A percentile compares a stretch with the other conserved stretches of the same genome.
phyloP scores from a whole-genome alignment of 2,113 vertebrate species.

The Colaptes auratus region DNA sequence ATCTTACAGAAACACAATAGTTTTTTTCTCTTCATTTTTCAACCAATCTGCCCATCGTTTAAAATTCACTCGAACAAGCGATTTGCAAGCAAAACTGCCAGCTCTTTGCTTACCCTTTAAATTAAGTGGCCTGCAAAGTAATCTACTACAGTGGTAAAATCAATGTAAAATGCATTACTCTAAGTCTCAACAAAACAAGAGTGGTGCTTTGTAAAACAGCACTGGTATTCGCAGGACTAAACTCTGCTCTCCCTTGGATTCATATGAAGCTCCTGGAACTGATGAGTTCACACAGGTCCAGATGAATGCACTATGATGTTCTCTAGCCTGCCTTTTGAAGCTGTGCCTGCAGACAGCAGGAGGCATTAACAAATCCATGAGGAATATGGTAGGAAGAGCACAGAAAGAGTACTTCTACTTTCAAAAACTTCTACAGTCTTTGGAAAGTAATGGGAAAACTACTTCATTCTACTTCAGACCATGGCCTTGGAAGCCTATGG shows the following conservation, averaged over 20 bases:
- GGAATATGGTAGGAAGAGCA: background rate
- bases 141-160: slow-evolving; percentile 63
- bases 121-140: slow-evolving; percentile 55
- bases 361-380: background rate
- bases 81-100: slow-evolving; percentile 53
- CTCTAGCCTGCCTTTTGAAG: background rate
- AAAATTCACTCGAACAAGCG: slow-evolving; percentile 21
- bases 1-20: background rate
- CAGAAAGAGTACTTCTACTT: background rate
- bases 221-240: background rate
- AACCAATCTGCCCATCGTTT: background rate
- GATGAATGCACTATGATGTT: background rate
- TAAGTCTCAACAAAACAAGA: slow-evolving; percentile 34
- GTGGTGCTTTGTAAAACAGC: background rate
- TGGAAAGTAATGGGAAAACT: background rate
- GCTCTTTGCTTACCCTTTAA: slow-evolving; percentile 64
- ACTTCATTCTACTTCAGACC: background rate
- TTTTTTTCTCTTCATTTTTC: background rate
- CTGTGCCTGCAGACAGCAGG: background rate
- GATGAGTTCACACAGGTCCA: background rate
- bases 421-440: background rate
- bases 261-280: background rate
- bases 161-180: slow-evolving; percentile 65
- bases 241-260: background rate
- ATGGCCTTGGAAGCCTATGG: background rate